Base-by-base conservation (phyloP, 2,113 vertebrate genomes). In the Taurulus bubalis region DNA sequence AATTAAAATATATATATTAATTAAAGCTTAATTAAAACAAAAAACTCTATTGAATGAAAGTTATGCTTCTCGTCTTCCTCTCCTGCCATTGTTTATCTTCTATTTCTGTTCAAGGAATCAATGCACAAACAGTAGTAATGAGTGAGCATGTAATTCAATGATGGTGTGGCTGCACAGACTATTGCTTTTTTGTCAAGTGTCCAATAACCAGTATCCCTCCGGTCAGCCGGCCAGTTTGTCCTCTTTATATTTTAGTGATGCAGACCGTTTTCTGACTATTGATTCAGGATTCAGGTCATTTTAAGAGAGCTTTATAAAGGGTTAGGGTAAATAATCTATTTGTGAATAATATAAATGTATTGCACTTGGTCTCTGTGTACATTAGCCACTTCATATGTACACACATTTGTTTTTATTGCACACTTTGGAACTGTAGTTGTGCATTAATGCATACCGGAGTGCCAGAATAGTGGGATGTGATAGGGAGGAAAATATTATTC, bases 61-160 rank as follows among this genome's bases (percentile, higher is more conserved):
- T 12, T 1, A 20, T 20, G 6, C 24, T 16, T 40, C 62, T 78
- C 56, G 4, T 36, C 30, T 32, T 38, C 30, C 30, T 64, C 49
- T 64, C 40, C 47, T 20, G 40, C 22, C 20, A 28, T n/a, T 69
- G 4, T 30, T 20, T 30, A 58, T 49, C 30, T 36, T 67, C n/a
- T 51, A 30, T 49, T 67, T 38, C 30, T 59, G 16, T 66, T 73
- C 12, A 10, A 24, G 16, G 26, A 58, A 68, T 67, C 63, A 74
- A 67, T 74, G 16, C 32, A 26, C 69, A 18, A 30, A 12, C 40
- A 66, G 40, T 51, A 60, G 40, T 60, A 80, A 75, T 75, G 42
- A 67, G 53, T 55, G 15, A 75, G 34, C 16, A 15, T 64, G 80
- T 76, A 64, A 82, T 77, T 76, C 49, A 65, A 38, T 82, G 14